Percentiles rank a stretch among this genome's conserved stretches.
phyloP scores from a whole-genome alignment of 2,888 invertebrate genomes.

The Drosophila leonis region DNA sequence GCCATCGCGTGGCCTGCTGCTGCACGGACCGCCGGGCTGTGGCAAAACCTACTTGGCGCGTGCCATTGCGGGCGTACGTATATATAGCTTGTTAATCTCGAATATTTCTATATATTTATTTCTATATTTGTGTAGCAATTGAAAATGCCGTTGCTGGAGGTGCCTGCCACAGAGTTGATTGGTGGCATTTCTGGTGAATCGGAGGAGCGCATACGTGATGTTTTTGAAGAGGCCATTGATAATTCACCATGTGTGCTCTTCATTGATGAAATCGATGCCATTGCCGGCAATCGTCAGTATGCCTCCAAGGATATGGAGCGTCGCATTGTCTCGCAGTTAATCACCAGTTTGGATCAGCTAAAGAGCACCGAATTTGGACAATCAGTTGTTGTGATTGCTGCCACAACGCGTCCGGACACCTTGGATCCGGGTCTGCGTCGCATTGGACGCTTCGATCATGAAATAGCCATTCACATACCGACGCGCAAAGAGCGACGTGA shows the following conservation, averaged over 20 bases:
- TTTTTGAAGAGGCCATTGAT: slow-evolving; percentile 95
- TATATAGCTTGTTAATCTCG: too few relatives aligned
- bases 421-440: slow-evolving; percentile 96
- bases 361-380: slow-evolving; percentile 84
- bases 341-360: slow-evolving; percentile 93
- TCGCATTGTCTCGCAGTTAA: slow-evolving; percentile 96
- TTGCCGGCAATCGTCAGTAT: slow-evolving; percentile 94
- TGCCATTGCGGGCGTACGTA: slow-evolving; percentile 92
- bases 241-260: slow-evolving; percentile 94
- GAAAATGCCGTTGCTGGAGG: slow-evolving; percentile 92
- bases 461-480: slow-evolving; percentile 97
- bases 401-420: slow-evolving; percentile 96
- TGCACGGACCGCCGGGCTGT: slow-evolving; percentile 98
- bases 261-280: slow-evolving; percentile 98
- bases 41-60: slow-evolving; percentile 94
- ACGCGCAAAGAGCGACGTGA: slow-evolving; percentile 92
- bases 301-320: slow-evolving; percentile 98
- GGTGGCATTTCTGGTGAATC: slow-evolving; percentile 98
- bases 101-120: neutral
- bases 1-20: slow-evolving; percentile 94
- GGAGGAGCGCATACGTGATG: slow-evolving; percentile 95
- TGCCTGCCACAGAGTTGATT: slow-evolving; percentile 96
- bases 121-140: slow-evolving; percentile 88
- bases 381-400: slow-evolving; percentile 93
- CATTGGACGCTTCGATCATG: slow-evolving; percentile 96